Evolutionary conservation across 2,797 vertebrate species (phyloP).

Genomic region (Dendrocincla fuliginosa): DNA sequence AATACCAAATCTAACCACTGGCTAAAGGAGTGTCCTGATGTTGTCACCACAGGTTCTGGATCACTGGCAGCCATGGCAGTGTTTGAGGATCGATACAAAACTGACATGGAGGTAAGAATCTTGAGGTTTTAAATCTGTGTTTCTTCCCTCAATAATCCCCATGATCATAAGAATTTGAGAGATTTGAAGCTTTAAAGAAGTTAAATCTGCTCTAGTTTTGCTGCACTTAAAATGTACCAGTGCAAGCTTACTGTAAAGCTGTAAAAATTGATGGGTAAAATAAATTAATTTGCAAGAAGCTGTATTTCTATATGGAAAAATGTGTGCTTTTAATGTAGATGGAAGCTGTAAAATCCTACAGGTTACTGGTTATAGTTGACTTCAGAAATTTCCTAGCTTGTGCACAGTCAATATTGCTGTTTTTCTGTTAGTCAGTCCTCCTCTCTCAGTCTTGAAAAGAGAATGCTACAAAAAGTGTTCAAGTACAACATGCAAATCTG

Average conservation of each 20-base stretch:
- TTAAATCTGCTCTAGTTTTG: not conserved
- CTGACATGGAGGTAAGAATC: constrained; percentile 87
- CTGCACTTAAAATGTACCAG: not conserved
- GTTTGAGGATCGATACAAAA: constrained; percentile 93
- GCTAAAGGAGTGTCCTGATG: not conserved
- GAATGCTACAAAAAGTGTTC: not conserved
- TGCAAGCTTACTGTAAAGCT: not conserved
- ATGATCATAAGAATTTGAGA: not conserved
- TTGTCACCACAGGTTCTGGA: constrained; percentile 86
- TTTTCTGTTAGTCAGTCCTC: not conserved
- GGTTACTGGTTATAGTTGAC: not conserved
- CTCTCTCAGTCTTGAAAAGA: not conserved
- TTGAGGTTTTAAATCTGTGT: not conserved
- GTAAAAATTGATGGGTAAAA: not conserved
- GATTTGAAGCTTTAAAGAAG: not conserved
- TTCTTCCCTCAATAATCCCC: not conserved
- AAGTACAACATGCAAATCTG: not conserved
- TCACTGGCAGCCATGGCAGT: constrained; percentile 96
- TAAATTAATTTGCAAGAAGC: not conserved
- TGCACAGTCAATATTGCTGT: not conserved
- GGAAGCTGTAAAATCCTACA: not conserved
- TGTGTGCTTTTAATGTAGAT: not conserved
- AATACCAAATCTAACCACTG: not conserved
- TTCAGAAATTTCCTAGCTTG: not conserved
- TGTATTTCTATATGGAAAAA: not conserved